phyloP scores from a whole-genome alignment of 2,797 vertebrate genomes.

The Eospalax fontanierii region DNA sequence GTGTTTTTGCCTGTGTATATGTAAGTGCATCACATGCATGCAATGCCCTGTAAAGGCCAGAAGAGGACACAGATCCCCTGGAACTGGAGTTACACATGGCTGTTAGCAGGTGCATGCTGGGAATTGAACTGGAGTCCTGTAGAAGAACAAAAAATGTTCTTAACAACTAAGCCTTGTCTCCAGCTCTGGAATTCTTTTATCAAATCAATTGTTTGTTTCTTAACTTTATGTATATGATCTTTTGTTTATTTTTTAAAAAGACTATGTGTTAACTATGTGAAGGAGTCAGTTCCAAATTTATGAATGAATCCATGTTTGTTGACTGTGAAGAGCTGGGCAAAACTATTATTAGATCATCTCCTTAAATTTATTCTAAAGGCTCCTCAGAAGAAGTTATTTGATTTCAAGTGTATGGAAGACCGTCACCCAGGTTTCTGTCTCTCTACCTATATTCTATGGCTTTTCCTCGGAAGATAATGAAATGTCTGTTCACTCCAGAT shows the following conservation, averaged over 20 bases:
- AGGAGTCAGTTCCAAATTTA: slow-evolving; percentile 7
- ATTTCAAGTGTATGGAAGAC: neutral
- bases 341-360: neutral
- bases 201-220: neutral
- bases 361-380: slow-evolving; percentile 12
- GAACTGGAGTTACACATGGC: too few species aligned
- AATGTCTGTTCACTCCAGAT: too few species aligned
- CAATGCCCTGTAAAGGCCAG: too few species aligned
- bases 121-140: too few species aligned
- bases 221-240: slow-evolving; percentile 17
- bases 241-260: neutral
- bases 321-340: neutral
- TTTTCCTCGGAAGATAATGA: neutral
- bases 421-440: neutral
- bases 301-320: neutral
- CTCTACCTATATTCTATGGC: neutral
- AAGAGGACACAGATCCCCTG: too few species aligned
- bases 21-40: too few species aligned
- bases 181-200: too few species aligned
- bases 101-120: too few species aligned
- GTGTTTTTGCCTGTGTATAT: too few species aligned
- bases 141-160: too few species aligned
- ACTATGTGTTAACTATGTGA: neutral
- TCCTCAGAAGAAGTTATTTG: slow-evolving; percentile 13
- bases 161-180: too few species aligned